Evolutionary conservation across 2,113 vertebrate genomes (phyloP).

Genomic region (Antechinus flavipes): DNA sequence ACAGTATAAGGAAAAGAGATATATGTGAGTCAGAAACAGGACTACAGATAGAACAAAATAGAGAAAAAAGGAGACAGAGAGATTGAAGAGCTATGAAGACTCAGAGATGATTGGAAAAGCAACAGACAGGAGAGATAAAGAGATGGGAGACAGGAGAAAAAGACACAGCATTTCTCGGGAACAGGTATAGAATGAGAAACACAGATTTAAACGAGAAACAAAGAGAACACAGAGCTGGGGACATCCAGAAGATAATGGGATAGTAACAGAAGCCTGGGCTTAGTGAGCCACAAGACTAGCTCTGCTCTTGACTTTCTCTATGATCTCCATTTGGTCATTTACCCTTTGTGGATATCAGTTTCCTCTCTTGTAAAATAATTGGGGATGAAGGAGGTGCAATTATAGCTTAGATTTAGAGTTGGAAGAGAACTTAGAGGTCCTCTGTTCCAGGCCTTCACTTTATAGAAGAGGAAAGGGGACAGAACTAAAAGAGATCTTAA

Average conservation of each 20-base stretch:
- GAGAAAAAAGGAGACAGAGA: neutral
- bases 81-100: neutral
- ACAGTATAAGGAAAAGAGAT: neutral
- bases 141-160: neutral
- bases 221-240: neutral
- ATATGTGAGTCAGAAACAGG: neutral
- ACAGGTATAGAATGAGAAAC: neutral
- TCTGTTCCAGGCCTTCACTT: neutral
- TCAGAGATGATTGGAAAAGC: neutral
- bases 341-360: neutral
- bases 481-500: neutral
- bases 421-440: neutral
- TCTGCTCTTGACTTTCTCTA: neutral
- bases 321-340: neutral
- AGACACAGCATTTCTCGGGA: neutral
- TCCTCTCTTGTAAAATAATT: neutral
- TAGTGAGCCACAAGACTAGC: neutral
- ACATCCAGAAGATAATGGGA: neutral
- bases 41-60: neutral
- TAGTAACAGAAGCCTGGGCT: neutral
- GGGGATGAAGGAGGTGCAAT: neutral
- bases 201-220: neutral
- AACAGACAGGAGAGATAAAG: neutral
- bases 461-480: neutral
- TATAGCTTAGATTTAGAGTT: too few species aligned